Evolutionary conservation across 2,113 vertebrate genomes (phyloP).

Genomic region (Neomonachus schauinslandi): DNA sequence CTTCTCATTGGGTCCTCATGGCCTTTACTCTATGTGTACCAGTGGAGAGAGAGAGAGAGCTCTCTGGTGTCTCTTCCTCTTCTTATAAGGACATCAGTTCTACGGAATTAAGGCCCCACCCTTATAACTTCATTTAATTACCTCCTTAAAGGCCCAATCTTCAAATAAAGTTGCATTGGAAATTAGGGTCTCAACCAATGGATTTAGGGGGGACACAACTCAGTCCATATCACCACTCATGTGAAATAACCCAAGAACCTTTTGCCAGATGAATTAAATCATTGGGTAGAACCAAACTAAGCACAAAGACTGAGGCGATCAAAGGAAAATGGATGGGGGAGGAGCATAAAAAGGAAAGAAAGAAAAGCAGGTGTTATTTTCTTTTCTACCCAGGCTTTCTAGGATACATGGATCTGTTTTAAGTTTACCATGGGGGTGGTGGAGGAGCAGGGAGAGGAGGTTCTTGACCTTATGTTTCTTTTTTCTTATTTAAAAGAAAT

Average conservation of each 20-base stretch:
- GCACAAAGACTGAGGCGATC: not conserved
- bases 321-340: not conserved
- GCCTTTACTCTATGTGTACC: not conserved
- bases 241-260: not conserved
- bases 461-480: slow-evolving; percentile 7
- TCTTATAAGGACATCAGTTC: not conserved
- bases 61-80: not conserved
- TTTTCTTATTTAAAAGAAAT: slow-evolving; percentile 9
- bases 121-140: not conserved
- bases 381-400: not conserved
- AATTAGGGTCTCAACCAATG: not conserved
- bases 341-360: not conserved
- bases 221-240: not conserved
- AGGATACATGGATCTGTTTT: not conserved
- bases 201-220: not conserved
- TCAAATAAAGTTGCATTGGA: not conserved
- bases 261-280: not conserved
- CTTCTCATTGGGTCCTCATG: not conserved
- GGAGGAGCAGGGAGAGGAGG: not conserved
- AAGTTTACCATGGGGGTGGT: not conserved
- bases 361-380: not conserved
- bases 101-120: not conserved
- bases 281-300: not conserved
- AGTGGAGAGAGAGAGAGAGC: not conserved
- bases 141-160: not conserved